Percentiles rank a stretch among this genome's conserved stretches.
phyloP scores from a whole-genome alignment of 2,797 vertebrate species.

The Cephalopachus bancanus region DNA sequence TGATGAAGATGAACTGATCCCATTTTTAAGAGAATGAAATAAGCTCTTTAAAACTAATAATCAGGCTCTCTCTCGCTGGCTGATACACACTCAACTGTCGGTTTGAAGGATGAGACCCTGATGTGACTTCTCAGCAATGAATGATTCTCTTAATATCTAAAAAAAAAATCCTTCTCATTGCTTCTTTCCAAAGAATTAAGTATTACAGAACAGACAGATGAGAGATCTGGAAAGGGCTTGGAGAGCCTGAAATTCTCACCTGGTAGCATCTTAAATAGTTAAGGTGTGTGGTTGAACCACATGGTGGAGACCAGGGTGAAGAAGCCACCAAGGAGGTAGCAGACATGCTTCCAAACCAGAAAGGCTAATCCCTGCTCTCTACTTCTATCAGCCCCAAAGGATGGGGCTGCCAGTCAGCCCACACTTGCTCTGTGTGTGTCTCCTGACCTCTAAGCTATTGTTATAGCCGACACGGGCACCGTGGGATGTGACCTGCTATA shows the following conservation, averaged over 20 bases:
- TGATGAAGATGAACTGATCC: constrained; percentile 80
- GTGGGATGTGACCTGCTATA: fast-evolving
- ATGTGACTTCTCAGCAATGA: constrained; percentile 79
- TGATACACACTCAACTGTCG: constrained; percentile 68
- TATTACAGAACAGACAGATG: constrained; percentile 59
- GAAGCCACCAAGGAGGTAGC: neutral
- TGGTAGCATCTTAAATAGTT: neutral
- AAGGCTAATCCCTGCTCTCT: neutral
- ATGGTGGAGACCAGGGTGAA: neutral
- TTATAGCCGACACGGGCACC: neutral
- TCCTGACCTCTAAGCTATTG: neutral
- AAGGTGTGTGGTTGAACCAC: neutral
- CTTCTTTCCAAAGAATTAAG: constrained; percentile 66
- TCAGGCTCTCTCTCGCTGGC: constrained; percentile 64
- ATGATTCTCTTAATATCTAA: constrained; percentile 78
- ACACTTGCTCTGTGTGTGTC: neutral
- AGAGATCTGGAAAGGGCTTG: neutral
- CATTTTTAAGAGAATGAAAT: constrained; percentile 83
- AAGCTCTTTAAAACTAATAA: constrained; percentile 85
- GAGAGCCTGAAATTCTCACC: constrained; percentile 19
- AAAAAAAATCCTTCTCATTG: constrained; percentile 35
- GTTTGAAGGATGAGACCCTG: constrained; percentile 81
- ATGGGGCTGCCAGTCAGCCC: neutral
- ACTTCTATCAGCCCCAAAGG: neutral
- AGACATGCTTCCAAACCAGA: neutral